Evolutionary conservation across 2,113 vertebrate species (phyloP), one percentile per base, ranked within the genome.

Genomic region (Bubo bubo): DNA sequence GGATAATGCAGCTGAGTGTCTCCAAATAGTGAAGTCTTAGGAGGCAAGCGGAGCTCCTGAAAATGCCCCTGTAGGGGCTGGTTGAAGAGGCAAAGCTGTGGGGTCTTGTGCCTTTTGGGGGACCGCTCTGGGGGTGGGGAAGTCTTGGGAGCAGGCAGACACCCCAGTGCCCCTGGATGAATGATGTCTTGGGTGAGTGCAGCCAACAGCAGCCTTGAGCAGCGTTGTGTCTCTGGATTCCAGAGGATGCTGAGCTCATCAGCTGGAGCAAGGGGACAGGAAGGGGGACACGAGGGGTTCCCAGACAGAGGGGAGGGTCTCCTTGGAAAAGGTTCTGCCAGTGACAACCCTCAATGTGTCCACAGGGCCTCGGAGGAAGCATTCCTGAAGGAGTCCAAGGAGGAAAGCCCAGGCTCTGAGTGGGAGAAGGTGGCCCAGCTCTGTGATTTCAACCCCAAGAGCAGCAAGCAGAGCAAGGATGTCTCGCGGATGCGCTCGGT

Each of bases 361-460:
- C 1, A 37, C 94, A 99, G 99, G 97, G 99, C 99, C 30, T 99
- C 99, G 0, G 99, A 99, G 97, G 99, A 99, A 97, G 99, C 99
- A 76, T 99, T 99, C 73, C 97, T 99, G 95, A 99, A 99, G 81
- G 99, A 99, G 95, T 98, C 96, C 56, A 99, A 99, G 75, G 98
- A 99, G 84, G 99, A 99, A 77, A 98, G 98, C 20, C 98, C 99
- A 0, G 99, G 99, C 86, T 98, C 99, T 0, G 99, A 99, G 95
- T 99, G 99, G 99, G 99, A 99, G 96, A 98, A 99, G 93, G 99
- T 99, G 83, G 99, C 99, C 39, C 99, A 99, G 53, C 99, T 99
- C 71, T 99, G 99, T 53, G 99, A 99, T 98, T 99, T 99, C 98
- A 99, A 99, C 79, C 99, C 99, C 79, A 99, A 99, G 98, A 99